Evolutionary conservation across 92 coral and sea anemone genomes (phyloP).

Genomic region (Pocillopora grandis): DNA sequence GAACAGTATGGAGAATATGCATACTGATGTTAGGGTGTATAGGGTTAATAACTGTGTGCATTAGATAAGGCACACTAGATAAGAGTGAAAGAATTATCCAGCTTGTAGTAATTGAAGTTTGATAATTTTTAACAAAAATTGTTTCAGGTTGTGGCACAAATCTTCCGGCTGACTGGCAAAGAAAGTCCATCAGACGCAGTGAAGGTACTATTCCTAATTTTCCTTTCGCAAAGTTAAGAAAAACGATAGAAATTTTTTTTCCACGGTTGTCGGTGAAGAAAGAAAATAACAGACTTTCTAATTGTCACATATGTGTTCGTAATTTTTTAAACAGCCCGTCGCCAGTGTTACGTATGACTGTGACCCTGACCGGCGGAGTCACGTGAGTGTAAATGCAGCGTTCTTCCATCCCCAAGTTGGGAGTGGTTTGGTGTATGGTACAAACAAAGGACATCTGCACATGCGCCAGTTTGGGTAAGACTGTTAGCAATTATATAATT

Average conservation of each 20-base stretch:
- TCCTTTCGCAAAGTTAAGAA: too few relatives aligned
- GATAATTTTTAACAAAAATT: background rate
- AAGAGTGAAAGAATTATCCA: too few relatives aligned
- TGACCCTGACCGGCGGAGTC: constrained; percentile 43
- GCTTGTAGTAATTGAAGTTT: too few relatives aligned
- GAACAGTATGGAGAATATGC: too few relatives aligned
- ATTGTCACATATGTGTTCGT: background rate
- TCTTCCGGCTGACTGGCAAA: constrained; percentile 73
- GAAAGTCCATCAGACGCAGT: constrained; percentile 10
- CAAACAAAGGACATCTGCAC: constrained; percentile 90
- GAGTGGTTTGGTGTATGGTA: constrained; percentile 93
- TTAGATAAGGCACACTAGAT: too few relatives aligned
- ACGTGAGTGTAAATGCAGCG: constrained; percentile 87
- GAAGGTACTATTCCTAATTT: background rate
- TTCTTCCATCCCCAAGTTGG: constrained; percentile 98
- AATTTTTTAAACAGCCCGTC: constrained; percentile 49
- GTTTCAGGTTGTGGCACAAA: constrained; percentile 74
- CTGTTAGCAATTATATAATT: background rate
- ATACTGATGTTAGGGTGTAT: too few relatives aligned
- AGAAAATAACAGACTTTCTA: too few relatives aligned
- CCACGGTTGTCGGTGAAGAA: too few relatives aligned
- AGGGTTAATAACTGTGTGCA: too few relatives aligned
- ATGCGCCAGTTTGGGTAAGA: constrained; percentile 49
- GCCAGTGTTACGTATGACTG: constrained; percentile 59
- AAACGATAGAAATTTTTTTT: too few relatives aligned